phyloP scores from a whole-genome alignment of 2,113 vertebrate genomes.

The Dunckerocampus dactyliophorus region DNA sequence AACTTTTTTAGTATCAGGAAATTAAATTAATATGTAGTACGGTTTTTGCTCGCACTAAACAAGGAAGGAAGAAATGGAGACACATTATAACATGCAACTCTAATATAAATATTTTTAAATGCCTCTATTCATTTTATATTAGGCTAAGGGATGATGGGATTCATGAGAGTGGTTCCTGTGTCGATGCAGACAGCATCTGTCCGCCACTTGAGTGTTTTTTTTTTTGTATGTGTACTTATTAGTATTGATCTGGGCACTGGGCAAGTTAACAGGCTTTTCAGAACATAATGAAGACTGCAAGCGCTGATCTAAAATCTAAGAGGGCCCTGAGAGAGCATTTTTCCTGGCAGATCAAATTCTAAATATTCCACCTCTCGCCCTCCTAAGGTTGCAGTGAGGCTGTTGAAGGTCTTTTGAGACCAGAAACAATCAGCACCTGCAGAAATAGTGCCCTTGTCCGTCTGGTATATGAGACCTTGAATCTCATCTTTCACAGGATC shows the following conservation, averaged over 20 bases:
- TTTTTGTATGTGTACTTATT: constrained; percentile 36
- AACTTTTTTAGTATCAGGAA: too few relatives aligned
- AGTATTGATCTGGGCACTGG: constrained; percentile 38
- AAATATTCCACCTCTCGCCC: not conserved
- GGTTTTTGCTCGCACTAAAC: not conserved
- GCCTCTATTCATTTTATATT: constrained; percentile 1
- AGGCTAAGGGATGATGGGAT: constrained; percentile 4
- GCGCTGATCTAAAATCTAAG: constrained; percentile 6
- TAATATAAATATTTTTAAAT: constrained; percentile 1
- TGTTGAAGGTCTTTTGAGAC: not conserved
- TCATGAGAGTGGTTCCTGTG: constrained; percentile 12
- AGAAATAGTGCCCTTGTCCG: constrained; percentile 11
- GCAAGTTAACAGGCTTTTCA: constrained; percentile 30
- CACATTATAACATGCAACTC: not conserved
- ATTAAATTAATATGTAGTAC: too few relatives aligned
- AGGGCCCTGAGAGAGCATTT: constrained; percentile 5
- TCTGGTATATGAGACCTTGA: constrained; percentile 14
- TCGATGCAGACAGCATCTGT: constrained; percentile 27
- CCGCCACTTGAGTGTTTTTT: constrained; percentile 32
- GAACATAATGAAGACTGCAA: constrained; percentile 21
- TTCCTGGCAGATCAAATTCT: not conserved
- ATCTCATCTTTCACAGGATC: constrained; percentile 41
- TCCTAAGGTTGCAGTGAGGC: not conserved
- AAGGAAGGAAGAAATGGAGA: not conserved
- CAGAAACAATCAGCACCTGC: not conserved